Evolutionary conservation across 2,888 invertebrate genomes (phyloP).

Genomic region (Eupithecia exiguata): DNA sequence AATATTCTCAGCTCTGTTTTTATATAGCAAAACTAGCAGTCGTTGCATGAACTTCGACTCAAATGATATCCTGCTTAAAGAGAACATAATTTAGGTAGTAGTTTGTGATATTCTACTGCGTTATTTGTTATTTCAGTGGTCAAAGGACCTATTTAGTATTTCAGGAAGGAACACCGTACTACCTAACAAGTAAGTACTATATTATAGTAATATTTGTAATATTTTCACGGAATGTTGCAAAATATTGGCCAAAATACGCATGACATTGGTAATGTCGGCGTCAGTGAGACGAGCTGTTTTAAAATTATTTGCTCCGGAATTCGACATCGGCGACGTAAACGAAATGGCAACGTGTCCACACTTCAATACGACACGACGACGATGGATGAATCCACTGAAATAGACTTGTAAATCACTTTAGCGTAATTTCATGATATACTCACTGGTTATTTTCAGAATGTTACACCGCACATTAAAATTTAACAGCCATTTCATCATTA

Average conservation of each 20-base stretch:
- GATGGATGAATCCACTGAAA: conserved; percentile 18
- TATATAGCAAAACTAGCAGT: neutral
- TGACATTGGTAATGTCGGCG: conserved; percentile 63
- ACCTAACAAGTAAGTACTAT: no score
- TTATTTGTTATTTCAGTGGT: neutral
- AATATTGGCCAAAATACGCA: conserved; percentile 54
- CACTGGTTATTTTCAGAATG: neutral
- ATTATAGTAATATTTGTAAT: neutral
- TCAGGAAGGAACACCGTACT: neutral
- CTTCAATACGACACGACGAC: conserved; percentile 27
- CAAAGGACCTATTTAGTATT: neutral
- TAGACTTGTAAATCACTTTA: neutral
- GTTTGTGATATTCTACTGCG: neutral
- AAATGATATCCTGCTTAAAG: neutral
- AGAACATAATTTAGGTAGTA: neutral
- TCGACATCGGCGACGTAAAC: conserved; percentile 34
- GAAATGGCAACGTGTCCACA: conserved; percentile 48
- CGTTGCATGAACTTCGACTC: neutral
- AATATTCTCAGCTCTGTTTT: neutral
- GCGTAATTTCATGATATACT: neutral
- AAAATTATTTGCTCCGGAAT: conserved; percentile 61
- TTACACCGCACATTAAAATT: neutral
- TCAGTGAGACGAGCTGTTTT: conserved; percentile 57
- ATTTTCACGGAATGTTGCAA: conserved; percentile 38
- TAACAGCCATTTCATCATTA: neutral